Evolutionary conservation across 2,888 invertebrate species (phyloP).

Genomic region (Eupelmus urozonus): DNA sequence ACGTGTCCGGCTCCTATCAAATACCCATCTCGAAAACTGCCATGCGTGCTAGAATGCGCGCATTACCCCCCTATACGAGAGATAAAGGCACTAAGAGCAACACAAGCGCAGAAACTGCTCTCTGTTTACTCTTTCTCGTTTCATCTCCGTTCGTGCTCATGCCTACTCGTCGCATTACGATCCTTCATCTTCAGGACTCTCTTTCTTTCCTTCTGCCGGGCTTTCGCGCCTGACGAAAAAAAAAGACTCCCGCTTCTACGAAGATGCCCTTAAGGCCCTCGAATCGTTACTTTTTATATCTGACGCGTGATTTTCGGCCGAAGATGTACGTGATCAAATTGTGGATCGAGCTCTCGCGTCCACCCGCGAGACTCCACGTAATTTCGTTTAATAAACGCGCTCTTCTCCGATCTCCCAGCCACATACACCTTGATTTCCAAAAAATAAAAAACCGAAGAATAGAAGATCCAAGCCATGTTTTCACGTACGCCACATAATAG

Average conservation of each 20-base stretch:
- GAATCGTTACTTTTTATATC: conserved; percentile 65
- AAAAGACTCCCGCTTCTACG: conserved; percentile 29
- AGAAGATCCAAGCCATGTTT: not conserved
- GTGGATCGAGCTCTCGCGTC: not conserved
- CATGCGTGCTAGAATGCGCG: conserved; percentile 76
- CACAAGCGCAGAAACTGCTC: not conserved
- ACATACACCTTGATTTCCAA: not conserved
- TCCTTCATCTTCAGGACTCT: conserved; percentile 45
- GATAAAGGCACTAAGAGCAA: conserved; percentile 34
- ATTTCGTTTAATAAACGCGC: conserved; percentile 8
- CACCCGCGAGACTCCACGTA: conserved; percentile 25
- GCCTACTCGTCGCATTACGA: conserved; percentile 16
- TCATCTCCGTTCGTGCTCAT: not conserved
- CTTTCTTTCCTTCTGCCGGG: not conserved
- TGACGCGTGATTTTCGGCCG: conserved; percentile 59
- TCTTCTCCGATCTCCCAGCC: not conserved
- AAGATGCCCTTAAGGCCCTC: conserved; percentile 52
- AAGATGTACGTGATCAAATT: conserved; percentile 49
- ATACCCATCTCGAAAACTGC: conserved; percentile 76
- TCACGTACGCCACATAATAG: conserved; percentile 27
- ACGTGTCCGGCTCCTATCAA: conserved; percentile 75
- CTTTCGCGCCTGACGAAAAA: conserved; percentile 7
- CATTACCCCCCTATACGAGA: conserved; percentile 45
- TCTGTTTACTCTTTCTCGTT: conserved; percentile 7
- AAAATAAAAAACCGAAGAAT: conserved; percentile 16